phyloP scores from a whole-genome alignment of 2,113 vertebrate genomes.

The Desmodus rotundus region DNA sequence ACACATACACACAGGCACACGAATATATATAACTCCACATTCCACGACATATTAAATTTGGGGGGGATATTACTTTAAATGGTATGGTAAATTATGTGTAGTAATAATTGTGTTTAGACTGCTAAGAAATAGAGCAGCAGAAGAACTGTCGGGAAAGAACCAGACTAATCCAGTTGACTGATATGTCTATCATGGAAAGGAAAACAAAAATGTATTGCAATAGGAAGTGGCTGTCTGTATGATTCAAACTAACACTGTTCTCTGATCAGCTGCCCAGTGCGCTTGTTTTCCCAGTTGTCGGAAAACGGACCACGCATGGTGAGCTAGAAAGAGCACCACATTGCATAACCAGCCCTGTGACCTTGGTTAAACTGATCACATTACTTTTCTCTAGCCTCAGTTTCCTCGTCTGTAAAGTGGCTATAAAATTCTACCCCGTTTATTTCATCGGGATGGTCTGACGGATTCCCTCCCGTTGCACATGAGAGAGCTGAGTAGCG shows the following conservation, averaged over 20 bases:
- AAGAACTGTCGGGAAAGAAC: constrained; percentile 47
- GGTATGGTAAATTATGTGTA: neutral
- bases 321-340: neutral
- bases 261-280: constrained; percentile 45
- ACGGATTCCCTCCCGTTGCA: neutral
- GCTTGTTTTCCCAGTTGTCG: constrained; percentile 73
- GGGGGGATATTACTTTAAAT: constrained; percentile 34
- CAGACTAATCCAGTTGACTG: constrained; percentile 65
- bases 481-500: neutral
- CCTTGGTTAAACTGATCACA: neutral
- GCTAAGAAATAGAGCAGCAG: constrained; percentile 32
- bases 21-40: neutral
- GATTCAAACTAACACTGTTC: constrained; percentile 68
- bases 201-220: constrained; percentile 43
- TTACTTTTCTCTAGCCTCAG: neutral
- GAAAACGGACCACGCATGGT: constrained; percentile 38
- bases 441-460: neutral
- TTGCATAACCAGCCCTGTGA: neutral
- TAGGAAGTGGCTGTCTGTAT: constrained; percentile 73
- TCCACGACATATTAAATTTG: neutral
- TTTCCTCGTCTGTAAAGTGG: constrained; percentile 41
- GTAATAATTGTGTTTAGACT: neutral
- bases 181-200: constrained; percentile 65
- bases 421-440: constrained; percentile 15
- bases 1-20: neutral